Percentiles rank a stretch among this genome's conserved stretches.
phyloP scores from a whole-genome alignment of 1,140 invertebrate genomes.

The Trinorchestia longiramus region DNA sequence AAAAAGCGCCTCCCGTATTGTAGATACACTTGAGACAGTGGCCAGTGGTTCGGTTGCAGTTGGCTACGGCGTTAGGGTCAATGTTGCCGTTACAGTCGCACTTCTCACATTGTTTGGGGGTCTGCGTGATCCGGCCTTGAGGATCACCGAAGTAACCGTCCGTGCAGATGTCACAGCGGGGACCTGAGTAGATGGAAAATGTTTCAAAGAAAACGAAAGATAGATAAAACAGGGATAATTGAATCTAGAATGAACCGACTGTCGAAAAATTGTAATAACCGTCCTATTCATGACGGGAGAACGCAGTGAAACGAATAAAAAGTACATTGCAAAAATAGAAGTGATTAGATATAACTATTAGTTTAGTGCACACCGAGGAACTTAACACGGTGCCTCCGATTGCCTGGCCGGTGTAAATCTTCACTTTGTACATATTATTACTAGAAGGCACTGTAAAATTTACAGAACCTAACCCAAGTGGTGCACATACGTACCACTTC shows the following conservation, averaged over 20 bases:
- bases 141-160: slow-evolving; percentile 96
- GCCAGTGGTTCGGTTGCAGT: slow-evolving; percentile 92
- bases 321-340: neutral
- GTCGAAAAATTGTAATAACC: neutral
- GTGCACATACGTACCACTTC: too few relatives aligned
- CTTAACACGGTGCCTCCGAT: too few relatives aligned
- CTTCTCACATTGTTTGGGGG: slow-evolving; percentile 79
- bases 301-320: neutral
- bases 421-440: too few relatives aligned
- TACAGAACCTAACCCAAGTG: too few relatives aligned
- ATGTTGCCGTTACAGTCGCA: slow-evolving; percentile 97
- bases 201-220: neutral
- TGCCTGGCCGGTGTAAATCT: too few relatives aligned
- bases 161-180: slow-evolving; percentile 90
- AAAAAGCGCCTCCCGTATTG: slow-evolving; percentile 86
- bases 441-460: too few relatives aligned
- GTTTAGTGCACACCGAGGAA: too few relatives aligned
- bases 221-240: neutral
- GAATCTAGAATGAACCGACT: neutral
- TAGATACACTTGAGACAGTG: slow-evolving; percentile 98
- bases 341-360: neutral
- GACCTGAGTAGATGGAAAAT: slow-evolving; percentile 73
- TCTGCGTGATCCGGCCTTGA: slow-evolving; percentile 75
- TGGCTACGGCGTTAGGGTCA: slow-evolving; percentile 88
- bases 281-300: neutral